phyloP scores from a whole-genome alignment of 2,797 vertebrate genomes.

The Manis crassicaudata region DNA sequence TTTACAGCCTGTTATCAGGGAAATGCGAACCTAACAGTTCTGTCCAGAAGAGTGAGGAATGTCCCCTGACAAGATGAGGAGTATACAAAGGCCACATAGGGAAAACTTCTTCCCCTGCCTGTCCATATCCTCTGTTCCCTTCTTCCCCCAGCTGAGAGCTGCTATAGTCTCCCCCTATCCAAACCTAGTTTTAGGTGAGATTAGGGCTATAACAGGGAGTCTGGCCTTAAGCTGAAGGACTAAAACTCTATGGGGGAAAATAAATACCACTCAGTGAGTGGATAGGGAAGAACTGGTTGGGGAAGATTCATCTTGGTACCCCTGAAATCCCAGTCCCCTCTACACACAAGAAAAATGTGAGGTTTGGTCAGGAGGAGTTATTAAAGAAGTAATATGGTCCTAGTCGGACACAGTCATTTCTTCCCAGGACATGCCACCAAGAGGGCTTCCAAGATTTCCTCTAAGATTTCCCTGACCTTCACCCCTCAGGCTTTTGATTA shows the following conservation, averaged over 20 bases:
- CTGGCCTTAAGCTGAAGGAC: constrained; percentile 23
- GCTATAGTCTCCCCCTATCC: background rate
- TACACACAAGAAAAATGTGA: background rate
- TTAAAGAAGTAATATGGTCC: background rate
- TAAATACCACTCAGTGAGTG: background rate
- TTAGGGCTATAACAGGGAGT: background rate
- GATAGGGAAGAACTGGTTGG: background rate
- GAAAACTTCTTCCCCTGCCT: background rate
- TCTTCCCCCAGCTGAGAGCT: background rate
- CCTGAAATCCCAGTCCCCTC: background rate
- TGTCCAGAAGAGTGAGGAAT: background rate
- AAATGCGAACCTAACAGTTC: background rate
- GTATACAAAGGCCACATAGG: background rate
- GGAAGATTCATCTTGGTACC: background rate
- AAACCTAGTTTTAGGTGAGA: background rate
- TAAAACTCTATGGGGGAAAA: background rate
- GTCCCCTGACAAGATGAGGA: background rate
- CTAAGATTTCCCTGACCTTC: background rate
- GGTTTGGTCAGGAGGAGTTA: background rate
- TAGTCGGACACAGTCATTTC: background rate
- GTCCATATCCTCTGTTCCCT: background rate
- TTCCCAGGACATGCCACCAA: background rate
- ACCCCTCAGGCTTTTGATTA: background rate
- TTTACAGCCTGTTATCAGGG: background rate
- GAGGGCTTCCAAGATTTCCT: background rate